Percentiles rank a stretch among this genome's conserved stretches.
Conservation (phyloP, 2,797 vertebrate genomes). For the Syngnathus rostellatus region DNA sequence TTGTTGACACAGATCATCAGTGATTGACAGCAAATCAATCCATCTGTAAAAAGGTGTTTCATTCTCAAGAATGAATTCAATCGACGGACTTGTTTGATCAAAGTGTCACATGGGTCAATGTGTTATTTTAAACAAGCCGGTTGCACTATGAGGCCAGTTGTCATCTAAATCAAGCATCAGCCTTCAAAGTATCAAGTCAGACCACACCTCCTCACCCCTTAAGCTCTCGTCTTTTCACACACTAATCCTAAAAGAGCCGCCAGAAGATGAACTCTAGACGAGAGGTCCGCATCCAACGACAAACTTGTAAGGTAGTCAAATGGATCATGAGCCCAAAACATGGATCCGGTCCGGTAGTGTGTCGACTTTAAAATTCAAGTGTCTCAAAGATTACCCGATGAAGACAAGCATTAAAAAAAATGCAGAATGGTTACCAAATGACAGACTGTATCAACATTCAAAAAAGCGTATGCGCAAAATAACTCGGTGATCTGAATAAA, state of each 20-base stretch:
- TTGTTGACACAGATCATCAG: not conserved
- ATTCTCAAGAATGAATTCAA: not conserved
- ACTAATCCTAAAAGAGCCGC: slow-evolving; percentile 18
- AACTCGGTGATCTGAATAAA: not conserved
- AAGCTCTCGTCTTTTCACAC: slow-evolving; percentile 11
- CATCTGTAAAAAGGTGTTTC: not conserved
- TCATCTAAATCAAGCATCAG: slow-evolving; percentile 13
- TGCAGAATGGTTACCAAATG: not conserved
- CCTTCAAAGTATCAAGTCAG: slow-evolving; percentile 20
- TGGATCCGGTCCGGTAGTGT: not conserved
- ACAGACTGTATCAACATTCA: not conserved
- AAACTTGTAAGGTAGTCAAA: not conserved
- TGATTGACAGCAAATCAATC: slow-evolving; percentile 1
- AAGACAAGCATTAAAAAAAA: not conserved
- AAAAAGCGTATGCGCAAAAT: not conserved
- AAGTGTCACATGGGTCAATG: not conserved
- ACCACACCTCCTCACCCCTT: slow-evolving; percentile 10
- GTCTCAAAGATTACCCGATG: not conserved
- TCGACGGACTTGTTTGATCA: not conserved
- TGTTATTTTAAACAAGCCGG: not conserved
- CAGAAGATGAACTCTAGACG: not conserved
- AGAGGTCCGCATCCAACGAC: not conserved
- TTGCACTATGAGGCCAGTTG: not conserved
- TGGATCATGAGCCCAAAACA: not conserved
- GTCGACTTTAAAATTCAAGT: not conserved